phyloP scores from a whole-genome alignment of 2,113 vertebrate genomes.

The Paralichthys olivaceus region DNA sequence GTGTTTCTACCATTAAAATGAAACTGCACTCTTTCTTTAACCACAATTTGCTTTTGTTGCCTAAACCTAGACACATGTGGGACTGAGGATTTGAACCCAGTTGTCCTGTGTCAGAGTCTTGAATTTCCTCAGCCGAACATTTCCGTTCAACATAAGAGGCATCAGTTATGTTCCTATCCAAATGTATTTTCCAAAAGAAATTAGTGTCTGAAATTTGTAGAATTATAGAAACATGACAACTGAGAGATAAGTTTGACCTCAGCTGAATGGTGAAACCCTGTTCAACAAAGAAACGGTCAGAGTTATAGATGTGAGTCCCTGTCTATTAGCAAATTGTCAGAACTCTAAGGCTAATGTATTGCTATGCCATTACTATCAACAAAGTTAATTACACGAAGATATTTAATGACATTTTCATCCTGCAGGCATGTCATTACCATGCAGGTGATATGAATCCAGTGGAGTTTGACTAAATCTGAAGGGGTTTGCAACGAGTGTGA shows the following conservation, averaged over 20 bases:
- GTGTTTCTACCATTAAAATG: background rate
- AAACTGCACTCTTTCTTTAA: background rate
- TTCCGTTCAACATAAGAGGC: background rate
- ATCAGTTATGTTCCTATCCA: background rate
- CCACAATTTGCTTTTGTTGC: background rate
- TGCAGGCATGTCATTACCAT: no score
- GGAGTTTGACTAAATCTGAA: background rate
- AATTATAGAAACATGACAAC: background rate
- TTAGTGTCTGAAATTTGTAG: background rate
- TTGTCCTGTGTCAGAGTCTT: no score
- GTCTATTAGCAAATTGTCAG: no score
- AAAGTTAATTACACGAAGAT: constrained; percentile 9
- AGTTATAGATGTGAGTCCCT: background rate
- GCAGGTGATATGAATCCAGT: background rate
- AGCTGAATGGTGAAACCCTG: no score
- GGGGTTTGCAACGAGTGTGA: no score
- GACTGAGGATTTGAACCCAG: background rate
- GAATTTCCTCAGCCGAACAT: no score
- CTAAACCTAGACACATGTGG: background rate
- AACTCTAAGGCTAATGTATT: background rate
- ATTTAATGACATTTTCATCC: background rate
- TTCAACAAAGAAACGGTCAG: no score
- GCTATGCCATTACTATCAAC: background rate
- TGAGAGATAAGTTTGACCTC: background rate
- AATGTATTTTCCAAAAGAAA: background rate